Conservation (phyloP, 2,888 invertebrate genomes). For the Melanchra persicariae region DNA sequence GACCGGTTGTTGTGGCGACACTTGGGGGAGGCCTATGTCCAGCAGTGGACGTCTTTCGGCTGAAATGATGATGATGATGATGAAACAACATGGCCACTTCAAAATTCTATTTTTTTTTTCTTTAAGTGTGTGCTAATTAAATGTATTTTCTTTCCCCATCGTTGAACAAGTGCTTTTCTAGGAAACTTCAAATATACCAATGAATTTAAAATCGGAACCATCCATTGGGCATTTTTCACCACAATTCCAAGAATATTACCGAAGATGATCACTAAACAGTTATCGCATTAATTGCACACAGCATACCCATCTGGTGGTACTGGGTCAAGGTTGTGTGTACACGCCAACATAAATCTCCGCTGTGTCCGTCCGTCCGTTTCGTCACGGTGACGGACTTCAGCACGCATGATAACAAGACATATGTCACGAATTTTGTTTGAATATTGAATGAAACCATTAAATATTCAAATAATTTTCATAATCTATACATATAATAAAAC, state of each 20-base stretch:
- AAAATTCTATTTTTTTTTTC: too few species aligned
- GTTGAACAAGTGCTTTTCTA: not conserved
- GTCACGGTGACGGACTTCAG: constrained; percentile 53
- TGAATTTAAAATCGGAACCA: not conserved
- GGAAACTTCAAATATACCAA: not conserved
- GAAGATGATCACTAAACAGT: constrained; percentile 14
- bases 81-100: too few species aligned
- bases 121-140: too few species aligned
- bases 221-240: not conserved
- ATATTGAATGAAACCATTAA: constrained; percentile 4
- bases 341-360: constrained; percentile 65
- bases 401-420: constrained; percentile 18
- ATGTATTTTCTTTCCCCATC: too few species aligned
- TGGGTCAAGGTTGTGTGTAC: constrained; percentile 69
- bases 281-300: constrained; percentile 42
- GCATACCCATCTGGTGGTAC: constrained; percentile 46
- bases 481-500: too few species aligned
- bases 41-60: too few species aligned
- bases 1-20: too few species aligned
- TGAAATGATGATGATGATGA: too few species aligned
- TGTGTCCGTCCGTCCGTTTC: constrained; percentile 62
- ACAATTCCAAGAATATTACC: constrained; percentile 3
- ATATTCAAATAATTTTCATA: too few species aligned
- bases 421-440: constrained; percentile 6
- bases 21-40: too few species aligned